Evolutionary conservation across 1,140 invertebrate species (phyloP).

Genomic region (Cyclina sinensis): DNA sequence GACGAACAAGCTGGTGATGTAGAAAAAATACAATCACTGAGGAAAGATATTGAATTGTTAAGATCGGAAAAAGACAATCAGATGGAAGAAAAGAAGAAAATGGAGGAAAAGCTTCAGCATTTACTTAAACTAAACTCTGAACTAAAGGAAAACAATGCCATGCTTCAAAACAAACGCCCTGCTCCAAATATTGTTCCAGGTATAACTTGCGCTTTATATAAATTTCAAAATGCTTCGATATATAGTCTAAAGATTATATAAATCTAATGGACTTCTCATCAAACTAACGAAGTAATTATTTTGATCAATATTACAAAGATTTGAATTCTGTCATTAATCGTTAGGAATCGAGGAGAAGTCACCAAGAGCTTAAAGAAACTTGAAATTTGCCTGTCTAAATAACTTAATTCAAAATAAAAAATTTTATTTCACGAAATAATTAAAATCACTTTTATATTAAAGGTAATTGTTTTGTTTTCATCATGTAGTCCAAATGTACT

Average conservation of each 20-base stretch:
- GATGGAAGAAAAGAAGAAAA: not conserved
- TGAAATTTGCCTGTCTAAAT: too few species aligned
- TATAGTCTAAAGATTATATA: too few species aligned
- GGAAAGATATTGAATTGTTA: not conserved
- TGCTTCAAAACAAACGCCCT: not conserved
- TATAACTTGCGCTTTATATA: not conserved
- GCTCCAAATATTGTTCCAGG: not conserved
- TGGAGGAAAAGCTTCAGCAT: not conserved
- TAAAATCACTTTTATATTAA: not conserved
- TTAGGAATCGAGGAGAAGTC: too few species aligned
- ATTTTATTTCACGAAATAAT: too few species aligned
- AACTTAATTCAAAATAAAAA: too few species aligned
- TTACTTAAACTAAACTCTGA: not conserved
- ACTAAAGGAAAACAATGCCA: not conserved
- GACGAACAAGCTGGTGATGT: not conserved
- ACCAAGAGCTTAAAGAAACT: too few species aligned
- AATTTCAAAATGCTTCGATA: too few species aligned
- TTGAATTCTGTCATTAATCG: too few species aligned
- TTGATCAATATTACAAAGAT: too few species aligned
- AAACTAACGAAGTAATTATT: too few species aligned
- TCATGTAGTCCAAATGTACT: not conserved
- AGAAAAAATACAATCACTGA: not conserved
- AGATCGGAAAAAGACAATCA: not conserved
- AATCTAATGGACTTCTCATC: too few species aligned
- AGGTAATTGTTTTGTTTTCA: not conserved